phyloP scores from a whole-genome alignment of 2,888 invertebrate genomes.

The Lithophane socia region DNA sequence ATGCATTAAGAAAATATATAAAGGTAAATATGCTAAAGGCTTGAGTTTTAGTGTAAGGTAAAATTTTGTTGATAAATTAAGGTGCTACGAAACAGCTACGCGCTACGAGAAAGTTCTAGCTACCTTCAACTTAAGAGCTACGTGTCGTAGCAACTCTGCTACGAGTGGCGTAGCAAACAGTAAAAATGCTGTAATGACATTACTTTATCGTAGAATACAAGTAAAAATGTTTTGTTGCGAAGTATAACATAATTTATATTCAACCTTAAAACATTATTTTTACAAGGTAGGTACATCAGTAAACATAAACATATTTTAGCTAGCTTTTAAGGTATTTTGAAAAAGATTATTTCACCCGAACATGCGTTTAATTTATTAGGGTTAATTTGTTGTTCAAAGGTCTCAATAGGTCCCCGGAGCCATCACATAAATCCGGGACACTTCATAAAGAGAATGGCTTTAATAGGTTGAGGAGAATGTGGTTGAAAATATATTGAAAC shows the following conservation, averaged over 20 bases:
- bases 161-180: constrained; percentile 47
- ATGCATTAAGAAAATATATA: constrained; percentile 11
- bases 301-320: constrained; percentile 4
- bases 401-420: constrained; percentile 7
- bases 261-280: not conserved
- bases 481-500: constrained; percentile 9
- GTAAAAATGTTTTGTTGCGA: constrained; percentile 20
- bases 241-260: constrained; percentile 11
- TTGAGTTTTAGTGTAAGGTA: constrained; percentile 8
- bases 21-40: not conserved
- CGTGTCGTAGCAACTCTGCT: constrained; percentile 52
- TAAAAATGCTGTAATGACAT: constrained; percentile 27
- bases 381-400: constrained; percentile 2
- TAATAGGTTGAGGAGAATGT: constrained; percentile 9
- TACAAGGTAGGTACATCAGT: not conserved
- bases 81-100: constrained; percentile 53
- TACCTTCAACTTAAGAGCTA: constrained; percentile 57
- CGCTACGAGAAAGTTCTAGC: constrained; percentile 55
- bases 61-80: constrained; percentile 28
- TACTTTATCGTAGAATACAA: constrained; percentile 16
- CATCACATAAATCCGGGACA: constrained; percentile 22
- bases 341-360: not conserved
- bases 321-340: not conserved
- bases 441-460: not conserved
- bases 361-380: not conserved